Base-by-base conservation (phyloP, 2,888 invertebrate genomes). In the Eulithis testata region DNA sequence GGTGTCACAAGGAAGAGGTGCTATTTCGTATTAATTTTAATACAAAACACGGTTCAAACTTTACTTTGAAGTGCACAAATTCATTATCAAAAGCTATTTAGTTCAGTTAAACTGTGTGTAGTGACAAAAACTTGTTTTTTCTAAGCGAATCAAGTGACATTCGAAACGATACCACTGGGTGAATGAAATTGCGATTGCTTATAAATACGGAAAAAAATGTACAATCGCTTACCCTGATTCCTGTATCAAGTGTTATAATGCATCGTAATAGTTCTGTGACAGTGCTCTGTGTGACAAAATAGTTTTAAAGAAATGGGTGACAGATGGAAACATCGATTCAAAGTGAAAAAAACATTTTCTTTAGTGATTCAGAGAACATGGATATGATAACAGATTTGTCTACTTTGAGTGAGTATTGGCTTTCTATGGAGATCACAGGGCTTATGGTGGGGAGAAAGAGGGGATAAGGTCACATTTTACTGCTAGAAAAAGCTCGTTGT, bases 231-330 rank as follows among this genome's bases (percentile, higher is more conserved):
- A 83, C 79, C 84, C 66, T 71, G 67, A 68, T 69, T 68, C 69
- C 68, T 69, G 65, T 58, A 74, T 69, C 67, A 65, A 74, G 66
- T 70, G 70, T 65, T 70, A 80, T 74, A 72, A 81, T 81, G 81
- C 73, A 74, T 74, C 55, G 60, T 68, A 66, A 72, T 62, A 44
- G 58, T 62, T 66, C 4, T 62, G 55, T 57, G 57, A 60, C 60
- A 61, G 68, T 69, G 68, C 56, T 58, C 12, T 74, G 74, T 77
- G 75, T 76, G 66, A 76, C 60, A 68, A 73, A 77, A 82, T 82
- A 84, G 87, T 86, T 81, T 79, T 68, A 81, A 80, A 90, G 91
- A 89, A 86, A 93, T 93, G 92, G 92, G 88, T 89, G 91, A 90
- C 86, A 89, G 84, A 72, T 83, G 89, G 62, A 90, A 88, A 80